These are phyloP conservation scores for Apodemia duryi DNA, from an alignment of 2,888 invertebrate species.

Conservation along the genomic window DNA sequence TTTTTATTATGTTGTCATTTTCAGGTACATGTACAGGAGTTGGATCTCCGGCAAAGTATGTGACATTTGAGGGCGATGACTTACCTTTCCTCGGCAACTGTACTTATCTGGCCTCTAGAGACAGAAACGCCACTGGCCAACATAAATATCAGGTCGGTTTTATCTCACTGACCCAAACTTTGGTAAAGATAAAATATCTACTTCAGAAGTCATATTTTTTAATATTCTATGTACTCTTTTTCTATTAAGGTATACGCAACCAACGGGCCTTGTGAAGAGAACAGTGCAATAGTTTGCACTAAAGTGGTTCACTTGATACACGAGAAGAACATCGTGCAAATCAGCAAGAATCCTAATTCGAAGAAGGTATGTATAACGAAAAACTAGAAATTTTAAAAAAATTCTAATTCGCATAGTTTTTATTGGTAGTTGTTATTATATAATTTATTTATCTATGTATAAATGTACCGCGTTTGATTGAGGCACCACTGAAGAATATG, in stretches of 20 bases:
- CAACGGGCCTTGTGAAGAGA: slow-evolving; percentile 83
- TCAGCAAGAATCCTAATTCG: slow-evolving; percentile 56
- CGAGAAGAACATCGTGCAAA: slow-evolving; percentile 81
- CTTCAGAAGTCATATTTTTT: neutral
- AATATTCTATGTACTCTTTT: neutral
- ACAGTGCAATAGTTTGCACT: slow-evolving; percentile 79
- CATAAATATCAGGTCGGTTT: slow-evolving; percentile 64
- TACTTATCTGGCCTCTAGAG: slow-evolving; percentile 88
- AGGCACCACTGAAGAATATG: no score
- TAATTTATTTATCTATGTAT: no score
- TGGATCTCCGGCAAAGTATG: slow-evolving; percentile 87
- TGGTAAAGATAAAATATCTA: no score
- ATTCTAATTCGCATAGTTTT: no score
- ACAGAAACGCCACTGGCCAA: slow-evolving; percentile 74
- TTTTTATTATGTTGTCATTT: slow-evolving; percentile 4
- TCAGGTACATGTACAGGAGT: slow-evolving; percentile 83
- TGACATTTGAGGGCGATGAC: slow-evolving; percentile 89
- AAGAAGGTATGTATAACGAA: slow-evolving; percentile 50
- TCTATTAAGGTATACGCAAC: slow-evolving; percentile 81
- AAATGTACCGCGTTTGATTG: no score
- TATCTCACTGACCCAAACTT: neutral
- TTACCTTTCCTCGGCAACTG: slow-evolving; percentile 91
- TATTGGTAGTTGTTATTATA: no score
- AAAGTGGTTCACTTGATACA: slow-evolving; percentile 84
- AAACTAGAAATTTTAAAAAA: no score